Base-by-base conservation (phyloP, 1,140 invertebrate species). In the Pemphigus obesinymphae region DNA sequence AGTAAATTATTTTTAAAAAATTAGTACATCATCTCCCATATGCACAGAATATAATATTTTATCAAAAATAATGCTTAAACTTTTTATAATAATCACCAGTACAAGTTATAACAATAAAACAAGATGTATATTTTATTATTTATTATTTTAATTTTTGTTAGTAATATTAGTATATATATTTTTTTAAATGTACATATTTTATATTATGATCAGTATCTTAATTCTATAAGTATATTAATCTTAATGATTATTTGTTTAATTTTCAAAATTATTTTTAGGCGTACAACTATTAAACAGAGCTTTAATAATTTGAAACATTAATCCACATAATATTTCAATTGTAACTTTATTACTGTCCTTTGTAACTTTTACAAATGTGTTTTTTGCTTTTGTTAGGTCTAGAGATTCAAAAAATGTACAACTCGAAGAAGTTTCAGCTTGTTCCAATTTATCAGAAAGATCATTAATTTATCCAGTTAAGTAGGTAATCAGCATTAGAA, bases 301-400 rank as follows among this genome's bases (percentile, higher is more conserved):
- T 86, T 99, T 99, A 83, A 98, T 95, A 87, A 98, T 96, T 89
- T 98, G 96, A 6, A 96, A 96, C 96, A 99, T 98, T 55, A 99
- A 89, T 13, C 97, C 97, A 87, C 98, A 96, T 86, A 99, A 95
- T 68, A 97, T 94, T 90, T 99, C 97, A 84, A 98, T 97, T 1
- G 97, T 97, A 2, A 95, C 97, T 89, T 98, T 98, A 87, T 95
- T 97, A 84, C 96, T 96, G 86, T 99, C 97, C 85, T 96, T 95
- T 0, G 96, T 97, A 0, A 97, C 97, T 87, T 99, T 98, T 7
- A 94, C 91, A 20, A 99, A 88, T 88, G 98, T 98, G 86, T 98
- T 96, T 86, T 98, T 96, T 0, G 93, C 93, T 83, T 95, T 92
- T 85, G 96, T 96, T 85, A 98, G 97, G 85, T 95, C 92, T 1